Conservation (phyloP, 2,113 vertebrate genomes). For the Himantopus leucocephalus region DNA sequence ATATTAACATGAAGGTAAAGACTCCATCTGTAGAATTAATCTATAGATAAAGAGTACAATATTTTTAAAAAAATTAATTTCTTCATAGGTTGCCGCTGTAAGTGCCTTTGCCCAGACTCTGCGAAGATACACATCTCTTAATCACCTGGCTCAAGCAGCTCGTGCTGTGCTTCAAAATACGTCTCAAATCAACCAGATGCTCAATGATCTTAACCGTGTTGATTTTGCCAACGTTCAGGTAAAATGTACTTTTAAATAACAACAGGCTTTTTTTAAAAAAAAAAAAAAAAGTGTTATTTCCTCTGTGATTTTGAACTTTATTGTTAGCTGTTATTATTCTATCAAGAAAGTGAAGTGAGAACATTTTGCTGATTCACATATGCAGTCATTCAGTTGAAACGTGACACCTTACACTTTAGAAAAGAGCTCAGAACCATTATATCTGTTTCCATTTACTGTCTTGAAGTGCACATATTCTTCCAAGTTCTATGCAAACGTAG, state of each 20-base stretch:
- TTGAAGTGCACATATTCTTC: not conserved
- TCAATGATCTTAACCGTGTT: conserved; percentile 97
- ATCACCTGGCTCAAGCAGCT: conserved; percentile 98
- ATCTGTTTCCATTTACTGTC: not conserved
- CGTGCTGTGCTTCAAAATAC: conserved; percentile 98
- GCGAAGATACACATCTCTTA: conserved; percentile 97
- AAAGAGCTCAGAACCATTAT: not conserved
- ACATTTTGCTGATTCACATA: not conserved
- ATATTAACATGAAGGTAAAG: not conserved
- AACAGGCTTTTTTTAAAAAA: not conserved
- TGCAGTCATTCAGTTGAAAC: not conserved
- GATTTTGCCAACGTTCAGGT: conserved; percentile 99
- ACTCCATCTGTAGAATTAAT: not conserved
- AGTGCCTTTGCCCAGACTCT: conserved; percentile 98
- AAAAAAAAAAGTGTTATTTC: not conserved
- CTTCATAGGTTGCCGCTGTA: conserved; percentile 90
- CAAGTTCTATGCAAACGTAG: not conserved
- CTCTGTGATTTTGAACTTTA: not conserved
- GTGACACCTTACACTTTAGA: not conserved
- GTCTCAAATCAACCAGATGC: conserved; percentile 99
- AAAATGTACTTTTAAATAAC: conserved; percentile 8
- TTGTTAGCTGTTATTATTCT: not conserved
- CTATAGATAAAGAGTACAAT: not conserved
- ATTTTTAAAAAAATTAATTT: conserved; percentile 3
- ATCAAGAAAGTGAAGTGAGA: not conserved